Percentiles rank a stretch among this genome's conserved stretches.
These are phyloP conservation scores for Drosophila yakuba DNA, from an alignment of 1,140 invertebrate species.

Conservation along the genomic window DNA sequence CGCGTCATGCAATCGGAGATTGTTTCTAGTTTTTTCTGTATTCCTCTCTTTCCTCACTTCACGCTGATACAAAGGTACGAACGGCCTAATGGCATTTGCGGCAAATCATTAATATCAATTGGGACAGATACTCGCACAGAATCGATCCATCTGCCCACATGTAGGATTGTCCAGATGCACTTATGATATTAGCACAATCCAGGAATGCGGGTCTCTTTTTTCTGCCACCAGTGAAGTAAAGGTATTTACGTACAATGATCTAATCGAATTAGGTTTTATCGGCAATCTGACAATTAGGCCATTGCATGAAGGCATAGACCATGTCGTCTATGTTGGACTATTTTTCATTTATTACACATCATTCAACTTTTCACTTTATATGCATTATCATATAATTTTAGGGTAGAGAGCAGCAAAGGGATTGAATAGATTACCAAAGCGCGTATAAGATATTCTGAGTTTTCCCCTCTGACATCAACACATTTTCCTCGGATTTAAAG, in stretches of 20 bases:
- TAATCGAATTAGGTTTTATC: constrained; percentile 10
- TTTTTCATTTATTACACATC: no score
- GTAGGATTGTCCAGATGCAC: constrained; percentile 50
- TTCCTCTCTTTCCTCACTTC: constrained; percentile 30
- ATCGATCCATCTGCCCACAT: constrained; percentile 36
- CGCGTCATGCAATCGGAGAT: constrained; percentile 57
- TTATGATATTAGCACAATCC: constrained; percentile 14
- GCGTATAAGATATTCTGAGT: neutral
- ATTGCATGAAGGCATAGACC: no score
- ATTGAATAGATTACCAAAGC: no score
- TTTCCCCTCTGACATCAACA: constrained; percentile 19
- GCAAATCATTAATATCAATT: constrained; percentile 78
- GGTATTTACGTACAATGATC: neutral
- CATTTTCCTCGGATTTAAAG: constrained; percentile 54
- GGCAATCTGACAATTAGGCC: neutral
- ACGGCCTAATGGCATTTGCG: constrained; percentile 62
- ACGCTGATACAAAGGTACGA: constrained; percentile 62
- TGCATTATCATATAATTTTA: no score
- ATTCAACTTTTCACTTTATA: no score
- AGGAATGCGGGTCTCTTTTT: constrained; percentile 9
- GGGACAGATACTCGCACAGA: constrained; percentile 30
- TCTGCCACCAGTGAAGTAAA: constrained; percentile 6
- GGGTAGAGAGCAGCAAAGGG: no score
- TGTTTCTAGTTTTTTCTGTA: constrained; percentile 21
- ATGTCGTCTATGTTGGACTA: no score